Evolutionary conservation across 2,888 invertebrate species (phyloP).

Genomic region (Tenodera sinensis): DNA sequence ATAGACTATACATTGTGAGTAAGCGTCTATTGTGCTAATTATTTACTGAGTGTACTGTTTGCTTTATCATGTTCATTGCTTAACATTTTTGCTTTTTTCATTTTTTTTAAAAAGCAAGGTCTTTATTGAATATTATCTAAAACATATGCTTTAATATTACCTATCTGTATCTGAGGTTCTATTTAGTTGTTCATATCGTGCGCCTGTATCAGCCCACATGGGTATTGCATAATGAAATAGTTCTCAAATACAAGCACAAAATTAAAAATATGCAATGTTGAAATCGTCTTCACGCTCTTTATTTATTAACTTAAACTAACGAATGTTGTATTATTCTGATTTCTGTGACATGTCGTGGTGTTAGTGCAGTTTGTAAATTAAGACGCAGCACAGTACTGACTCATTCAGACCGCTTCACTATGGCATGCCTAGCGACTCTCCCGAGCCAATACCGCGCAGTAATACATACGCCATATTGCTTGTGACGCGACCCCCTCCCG

Average conservation of each 20-base stretch:
- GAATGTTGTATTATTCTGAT: not conserved
- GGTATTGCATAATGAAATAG: conserved; percentile 22
- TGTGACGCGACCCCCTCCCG: conserved; percentile 72
- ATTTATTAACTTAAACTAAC: not conserved
- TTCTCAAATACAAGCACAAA: not conserved
- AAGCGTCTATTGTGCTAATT: too few species aligned
- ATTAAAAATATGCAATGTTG: not conserved
- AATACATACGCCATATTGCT: conserved; percentile 60
- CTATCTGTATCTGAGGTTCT: not conserved
- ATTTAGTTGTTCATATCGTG: conserved; percentile 2
- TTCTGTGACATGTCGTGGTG: not conserved
- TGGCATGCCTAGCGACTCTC: not conserved
- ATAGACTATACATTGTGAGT: not conserved
- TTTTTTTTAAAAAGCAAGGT: not conserved
- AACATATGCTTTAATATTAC: not conserved
- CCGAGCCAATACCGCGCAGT: conserved; percentile 19
- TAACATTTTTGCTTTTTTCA: too few species aligned
- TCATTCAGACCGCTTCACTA: not conserved
- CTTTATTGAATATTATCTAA: not conserved
- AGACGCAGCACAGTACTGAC: not conserved
- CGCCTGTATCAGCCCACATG: conserved; percentile 11
- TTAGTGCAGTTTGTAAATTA: not conserved
- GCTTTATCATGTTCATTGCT: too few species aligned
- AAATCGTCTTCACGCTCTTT: not conserved
- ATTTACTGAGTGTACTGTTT: too few species aligned